Evolutionary conservation across 2,888 invertebrate species (phyloP), one percentile per base, ranked within the genome.

Genomic region (Ennomos erosarius): DNA sequence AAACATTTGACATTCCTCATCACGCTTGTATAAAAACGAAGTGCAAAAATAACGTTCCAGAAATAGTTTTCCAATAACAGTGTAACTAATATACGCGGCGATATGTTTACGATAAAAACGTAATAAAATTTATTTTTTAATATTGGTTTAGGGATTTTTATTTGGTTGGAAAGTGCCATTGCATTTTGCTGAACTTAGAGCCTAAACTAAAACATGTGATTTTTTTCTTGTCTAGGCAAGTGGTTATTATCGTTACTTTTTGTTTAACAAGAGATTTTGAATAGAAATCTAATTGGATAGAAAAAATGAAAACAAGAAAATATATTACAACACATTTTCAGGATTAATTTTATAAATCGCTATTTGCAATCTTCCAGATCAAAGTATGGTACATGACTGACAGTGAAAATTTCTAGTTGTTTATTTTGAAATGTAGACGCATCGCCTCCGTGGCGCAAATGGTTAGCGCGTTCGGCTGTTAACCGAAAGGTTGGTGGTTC

Each of bases 401-500:
- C n/a, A n/a, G n/a, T n/a, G n/a, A n/a, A n/a, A n/a, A n/a, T n/a
- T n/a, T n/a, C n/a, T 26, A 26, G 13, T 9, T 33, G 3, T n/a
- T 44, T 46, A 55, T 49, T 51, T 55, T 16, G 39, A 12, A 26
- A 35, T 43, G 9, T 10, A 1, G 8, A n/a, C 26, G 39, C 49
- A 45, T 40, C 63, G 93, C 93, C 95, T 96, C 95, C 96, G 97
- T 97, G 97, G 97, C 97, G 97, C 97, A 97, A 97, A 96, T 85
- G 97, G 97, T 94, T 97, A 97, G 97, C 97, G 97, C 97, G 97
- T 97, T 97, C 97, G 97, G 97, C 97, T 97, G 97, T 97, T 97
- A 97, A 97, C 97, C 97, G 97, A 97, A 97, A 97, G 97, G 97
- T 97, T 97, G 97, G 97, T 97, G 97, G 97, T 97, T 97, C 97